A percentile compares a stretch with the other conserved stretches of the same genome.
phyloP scores from a whole-genome alignment of 2,113 vertebrate genomes.

The Pluvianellus socialis region DNA sequence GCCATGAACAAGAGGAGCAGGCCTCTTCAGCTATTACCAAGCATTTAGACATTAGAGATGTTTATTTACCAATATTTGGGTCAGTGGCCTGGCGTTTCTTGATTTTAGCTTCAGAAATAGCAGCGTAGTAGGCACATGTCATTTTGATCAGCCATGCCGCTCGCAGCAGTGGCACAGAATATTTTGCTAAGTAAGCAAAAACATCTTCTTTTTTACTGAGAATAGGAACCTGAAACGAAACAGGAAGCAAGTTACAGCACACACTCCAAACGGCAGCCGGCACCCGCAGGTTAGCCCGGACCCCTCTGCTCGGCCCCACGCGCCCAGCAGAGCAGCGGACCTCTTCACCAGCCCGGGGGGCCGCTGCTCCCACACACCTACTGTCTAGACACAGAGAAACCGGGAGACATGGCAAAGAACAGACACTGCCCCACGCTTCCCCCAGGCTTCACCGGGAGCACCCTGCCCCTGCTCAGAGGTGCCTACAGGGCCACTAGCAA shows the following conservation, averaged over 20 bases:
- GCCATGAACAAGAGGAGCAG: not conserved
- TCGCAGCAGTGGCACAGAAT: constrained; percentile 78
- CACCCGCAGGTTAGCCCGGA: not conserved
- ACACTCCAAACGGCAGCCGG: not conserved
- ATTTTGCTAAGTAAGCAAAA: constrained; percentile 80
- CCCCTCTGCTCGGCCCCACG: fast-evolving
- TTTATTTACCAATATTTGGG: constrained; percentile 77
- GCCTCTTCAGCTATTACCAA: not conserved
- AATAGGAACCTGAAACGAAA: constrained; percentile 76
- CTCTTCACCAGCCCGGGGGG: not conserved
- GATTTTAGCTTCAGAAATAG: constrained; percentile 81
- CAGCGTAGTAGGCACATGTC: constrained; percentile 82
- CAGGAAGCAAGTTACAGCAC: not conserved
- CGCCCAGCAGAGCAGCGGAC: not conserved
- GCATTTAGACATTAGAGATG: not conserved
- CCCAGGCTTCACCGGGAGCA: not conserved
- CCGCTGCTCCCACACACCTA: not conserved
- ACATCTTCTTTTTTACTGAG: constrained; percentile 83
- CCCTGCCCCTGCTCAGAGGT: not conserved
- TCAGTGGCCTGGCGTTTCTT: constrained; percentile 78
- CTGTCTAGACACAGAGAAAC: not conserved
- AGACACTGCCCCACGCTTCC: not conserved
- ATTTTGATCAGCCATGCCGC: constrained; percentile 80
- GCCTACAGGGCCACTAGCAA: not conserved
- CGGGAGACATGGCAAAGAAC: not conserved